Percentiles rank a stretch among this genome's conserved stretches.
Conservation (phyloP, 2,113 vertebrate genomes). For the Rhinolophus sinicus region DNA sequence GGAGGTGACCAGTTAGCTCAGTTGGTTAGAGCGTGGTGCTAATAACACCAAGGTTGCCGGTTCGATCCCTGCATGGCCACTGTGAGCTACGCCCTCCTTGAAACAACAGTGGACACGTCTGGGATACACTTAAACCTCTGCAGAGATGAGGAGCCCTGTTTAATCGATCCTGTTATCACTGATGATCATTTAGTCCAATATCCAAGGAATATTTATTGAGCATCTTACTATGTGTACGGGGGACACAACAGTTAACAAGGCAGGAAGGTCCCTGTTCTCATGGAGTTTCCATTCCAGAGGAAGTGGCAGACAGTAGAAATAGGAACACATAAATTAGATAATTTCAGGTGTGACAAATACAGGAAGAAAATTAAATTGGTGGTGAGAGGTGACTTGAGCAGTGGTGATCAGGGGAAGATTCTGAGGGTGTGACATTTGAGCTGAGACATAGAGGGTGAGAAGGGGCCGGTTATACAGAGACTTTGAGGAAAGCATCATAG, state of each 20-base stretch:
- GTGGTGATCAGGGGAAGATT: neutral
- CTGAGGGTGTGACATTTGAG: neutral
- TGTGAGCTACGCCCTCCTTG: too few species aligned
- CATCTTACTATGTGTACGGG: neutral
- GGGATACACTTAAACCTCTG: neutral
- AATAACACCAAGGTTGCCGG: too few species aligned
- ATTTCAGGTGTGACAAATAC: constrained; percentile 13
- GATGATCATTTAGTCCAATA: neutral
- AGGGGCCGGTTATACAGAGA: neutral
- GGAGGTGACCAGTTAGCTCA: too few species aligned
- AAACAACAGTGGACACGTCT: neutral
- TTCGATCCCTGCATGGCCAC: too few species aligned
- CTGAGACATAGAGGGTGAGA: neutral
- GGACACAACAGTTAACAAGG: neutral
- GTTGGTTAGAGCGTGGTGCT: too few species aligned
- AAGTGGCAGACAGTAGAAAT: neutral
- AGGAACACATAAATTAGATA: neutral
- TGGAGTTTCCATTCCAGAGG: constrained; percentile 40
- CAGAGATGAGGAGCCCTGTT: neutral
- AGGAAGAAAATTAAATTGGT: constrained; percentile 5
- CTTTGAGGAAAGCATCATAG: neutral
- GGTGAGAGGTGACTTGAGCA: neutral
- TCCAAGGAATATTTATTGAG: neutral
- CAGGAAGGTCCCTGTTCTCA: neutral
- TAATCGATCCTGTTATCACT: neutral